A percentile compares a stretch with the other conserved stretches of the same genome.
Conservation (phyloP, 2,113 vertebrate genomes). For the Cryptomyrus ogoouensis region DNA sequence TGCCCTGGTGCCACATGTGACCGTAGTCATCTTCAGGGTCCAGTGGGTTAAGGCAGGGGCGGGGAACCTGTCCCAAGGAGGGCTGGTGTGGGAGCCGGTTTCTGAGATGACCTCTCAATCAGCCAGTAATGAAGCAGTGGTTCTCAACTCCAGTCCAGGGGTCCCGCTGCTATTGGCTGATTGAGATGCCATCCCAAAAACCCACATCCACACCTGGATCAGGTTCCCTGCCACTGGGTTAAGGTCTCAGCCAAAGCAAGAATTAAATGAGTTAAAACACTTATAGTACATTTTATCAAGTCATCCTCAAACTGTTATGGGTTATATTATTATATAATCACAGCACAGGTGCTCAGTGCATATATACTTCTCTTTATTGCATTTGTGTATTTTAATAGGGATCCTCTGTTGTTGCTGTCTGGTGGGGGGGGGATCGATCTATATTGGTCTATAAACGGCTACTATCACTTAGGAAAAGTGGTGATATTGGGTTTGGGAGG, state of each 20-base stretch:
- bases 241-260: not conserved
- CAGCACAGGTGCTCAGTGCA: not conserved
- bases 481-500: not conserved
- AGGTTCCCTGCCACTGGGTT: not conserved
- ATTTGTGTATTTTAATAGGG: not conserved
- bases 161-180: no score
- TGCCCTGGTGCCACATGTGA: not conserved
- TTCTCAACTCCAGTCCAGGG: no score
- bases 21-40: not conserved
- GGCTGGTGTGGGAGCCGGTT: no score
- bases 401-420: not conserved
- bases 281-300: not conserved
- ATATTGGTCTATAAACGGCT: not conserved
- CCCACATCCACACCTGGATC: no score
- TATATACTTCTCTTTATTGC: not conserved
- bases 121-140: no score
- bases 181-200: no score
- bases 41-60: not conserved
- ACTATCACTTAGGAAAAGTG: not conserved
- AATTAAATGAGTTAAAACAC: not conserved
- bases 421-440: not conserved
- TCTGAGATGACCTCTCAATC: no score
- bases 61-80: no score
- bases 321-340: not conserved
- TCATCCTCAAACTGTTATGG: not conserved